These are phyloP conservation scores for Enteromius argenteus DNA, from an alignment of 2,797 vertebrate species.

Conservation along the genomic window DNA sequence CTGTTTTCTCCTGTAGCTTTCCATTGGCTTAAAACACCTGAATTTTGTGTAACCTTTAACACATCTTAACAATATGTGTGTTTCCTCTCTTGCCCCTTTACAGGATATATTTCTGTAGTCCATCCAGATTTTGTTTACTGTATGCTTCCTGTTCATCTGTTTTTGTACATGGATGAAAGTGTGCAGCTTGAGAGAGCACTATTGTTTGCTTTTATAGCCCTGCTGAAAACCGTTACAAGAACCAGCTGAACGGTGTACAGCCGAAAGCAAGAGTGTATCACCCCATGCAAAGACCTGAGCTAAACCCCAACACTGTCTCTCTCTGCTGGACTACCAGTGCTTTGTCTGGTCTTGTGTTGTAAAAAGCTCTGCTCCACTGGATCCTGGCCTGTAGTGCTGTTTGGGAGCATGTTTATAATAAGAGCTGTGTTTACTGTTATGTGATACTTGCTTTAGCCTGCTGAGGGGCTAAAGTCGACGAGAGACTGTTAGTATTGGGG, in stretches of 20 bases:
- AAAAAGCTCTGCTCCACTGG: conserved; percentile 46
- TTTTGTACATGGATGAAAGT: conserved; percentile 75
- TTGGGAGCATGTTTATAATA: conserved; percentile 62
- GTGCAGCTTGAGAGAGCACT: conserved; percentile 67
- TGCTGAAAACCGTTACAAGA: conserved; percentile 52
- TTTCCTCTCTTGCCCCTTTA: conserved; percentile 56
- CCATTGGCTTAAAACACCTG: conserved; percentile 4
- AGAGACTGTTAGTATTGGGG: conserved; percentile 48
- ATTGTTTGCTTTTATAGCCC: conserved; percentile 74
- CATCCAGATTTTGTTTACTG: conserved; percentile 55
- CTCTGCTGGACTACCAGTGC: conserved; percentile 29
- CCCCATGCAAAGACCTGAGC: conserved; percentile 45
- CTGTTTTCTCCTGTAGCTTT: not conserved
- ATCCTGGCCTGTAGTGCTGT: conserved; percentile 56
- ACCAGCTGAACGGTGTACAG: not conserved
- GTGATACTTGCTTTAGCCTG: conserved; percentile 59
- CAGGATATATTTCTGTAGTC: conserved; percentile 58
- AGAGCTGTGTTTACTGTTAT: conserved; percentile 59
- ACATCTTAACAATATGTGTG: conserved; percentile 52
- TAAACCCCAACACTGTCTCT: conserved; percentile 34
- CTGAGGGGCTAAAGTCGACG: conserved; percentile 35
- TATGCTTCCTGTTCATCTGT: conserved; percentile 61
- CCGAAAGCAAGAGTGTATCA: conserved; percentile 37
- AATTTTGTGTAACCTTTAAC: conserved; percentile 39
- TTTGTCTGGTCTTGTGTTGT: conserved; percentile 52